Evolutionary conservation across 64 coral and sea anemone species (phyloP), one percentile per base, ranked within the genome.

Genomic region (Anthopleura sola): DNA sequence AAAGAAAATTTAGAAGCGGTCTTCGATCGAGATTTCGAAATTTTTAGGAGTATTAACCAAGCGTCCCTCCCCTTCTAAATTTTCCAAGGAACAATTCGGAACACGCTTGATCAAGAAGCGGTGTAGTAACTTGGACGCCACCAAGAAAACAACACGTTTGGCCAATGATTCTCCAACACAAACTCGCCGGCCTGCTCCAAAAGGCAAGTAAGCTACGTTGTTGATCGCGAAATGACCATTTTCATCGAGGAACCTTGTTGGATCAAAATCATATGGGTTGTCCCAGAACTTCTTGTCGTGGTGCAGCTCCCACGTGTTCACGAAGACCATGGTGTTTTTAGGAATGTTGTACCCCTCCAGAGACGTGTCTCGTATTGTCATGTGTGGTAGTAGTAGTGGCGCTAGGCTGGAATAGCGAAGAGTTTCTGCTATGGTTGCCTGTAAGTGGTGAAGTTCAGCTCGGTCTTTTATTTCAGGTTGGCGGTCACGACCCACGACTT

Each of bases 351-450:
- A 97, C 23, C 94, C 94, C 34, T 58, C 75, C 48, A 97, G 83
- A 46, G 31, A 80, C 2, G 94, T 76, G 24, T 97, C 90, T 3
- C 50, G 8, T 44, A 84, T 90, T 0, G 90, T 37, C n/a, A 84
- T 91, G 81, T 97, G 94, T 60, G 90, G 94, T 31, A 97, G 3
- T 26, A 82, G 71, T 7, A 97, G 46, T 37, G 94, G 94, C 13
- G 82, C 17, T 37, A 92, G 79, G 36, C 86, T 57, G 16, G 82
- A 75, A 14, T 84, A 55, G 19, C 94, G 90, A 8, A 92, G 36
- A 15, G 84, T 68, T 18, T 88, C 86, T 46, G 74, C 62, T 20
- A 88, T 88, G 9, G 86, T 88, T 16, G 86, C 86, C 31, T 46
- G 37, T 31, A 88, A 6, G 79, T 56, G 81, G 38, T 78, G 86